Evolutionary conservation across 2,888 invertebrate genomes (phyloP).

Genomic region (Phoronis australis): DNA sequence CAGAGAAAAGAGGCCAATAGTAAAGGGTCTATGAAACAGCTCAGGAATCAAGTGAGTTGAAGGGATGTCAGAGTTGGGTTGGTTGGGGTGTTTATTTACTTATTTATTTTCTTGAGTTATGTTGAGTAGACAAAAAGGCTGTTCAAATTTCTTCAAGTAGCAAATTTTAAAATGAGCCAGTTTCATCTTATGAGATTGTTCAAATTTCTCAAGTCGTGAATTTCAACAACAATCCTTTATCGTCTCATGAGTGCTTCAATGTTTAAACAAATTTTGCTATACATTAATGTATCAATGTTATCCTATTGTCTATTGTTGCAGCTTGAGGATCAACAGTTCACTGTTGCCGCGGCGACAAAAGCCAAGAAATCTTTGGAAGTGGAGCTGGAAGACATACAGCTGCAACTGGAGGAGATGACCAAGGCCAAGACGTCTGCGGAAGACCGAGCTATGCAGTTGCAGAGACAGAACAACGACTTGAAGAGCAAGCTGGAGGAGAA

Average conservation of each 20-base stretch:
- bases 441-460: slow-evolving; percentile 66
- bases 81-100: too few species aligned
- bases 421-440: slow-evolving; percentile 71
- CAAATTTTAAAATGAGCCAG: too few species aligned
- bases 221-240: neutral
- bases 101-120: too few species aligned
- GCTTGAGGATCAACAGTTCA: slow-evolving; percentile 86
- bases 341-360: slow-evolving; percentile 77
- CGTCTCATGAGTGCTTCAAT: neutral
- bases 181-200: neutral
- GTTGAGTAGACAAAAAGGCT: too few species aligned
- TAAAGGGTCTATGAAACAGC: slow-evolving; percentile 69
- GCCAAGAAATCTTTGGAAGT: slow-evolving; percentile 79
- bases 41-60: slow-evolving; percentile 69
- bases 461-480: slow-evolving; percentile 75
- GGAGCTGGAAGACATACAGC: slow-evolving; percentile 77
- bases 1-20: slow-evolving; percentile 80
- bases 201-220: neutral
- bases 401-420: slow-evolving; percentile 75
- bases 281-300: neutral
- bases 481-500: slow-evolving; percentile 84
- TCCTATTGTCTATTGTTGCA: slow-evolving; percentile 47
- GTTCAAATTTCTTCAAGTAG: too few species aligned
- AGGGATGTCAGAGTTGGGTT: too few species aligned
- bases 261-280: neutral